Evolutionary conservation across 2,113 vertebrate genomes (phyloP).

Genomic region (Shinisaurus crocodilurus): DNA sequence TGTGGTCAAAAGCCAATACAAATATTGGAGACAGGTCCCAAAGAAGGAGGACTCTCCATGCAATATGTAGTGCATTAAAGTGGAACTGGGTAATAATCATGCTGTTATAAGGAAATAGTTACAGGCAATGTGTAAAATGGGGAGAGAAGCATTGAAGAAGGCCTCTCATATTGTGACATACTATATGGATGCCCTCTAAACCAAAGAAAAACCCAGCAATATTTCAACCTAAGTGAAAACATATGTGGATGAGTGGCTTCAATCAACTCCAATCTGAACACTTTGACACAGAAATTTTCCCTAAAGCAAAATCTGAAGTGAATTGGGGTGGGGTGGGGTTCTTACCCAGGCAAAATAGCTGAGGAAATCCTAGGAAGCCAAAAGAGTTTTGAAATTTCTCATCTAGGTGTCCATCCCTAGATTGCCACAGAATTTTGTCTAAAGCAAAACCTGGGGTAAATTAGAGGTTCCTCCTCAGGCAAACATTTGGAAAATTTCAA

Average conservation of each 20-base stretch:
- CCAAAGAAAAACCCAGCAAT: background rate
- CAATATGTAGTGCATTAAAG: too few species aligned
- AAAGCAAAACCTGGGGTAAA: background rate
- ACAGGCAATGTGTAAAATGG: too few species aligned
- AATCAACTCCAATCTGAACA: background rate
- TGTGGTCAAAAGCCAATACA: too few species aligned
- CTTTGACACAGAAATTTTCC: background rate
- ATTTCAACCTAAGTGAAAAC: too few species aligned
- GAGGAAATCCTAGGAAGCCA: background rate
- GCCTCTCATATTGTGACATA: background rate
- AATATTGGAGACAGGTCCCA: too few species aligned
- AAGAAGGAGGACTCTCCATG: too few species aligned
- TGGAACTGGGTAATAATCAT: too few species aligned
- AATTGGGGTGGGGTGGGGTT: too few species aligned
- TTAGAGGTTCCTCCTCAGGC: background rate
- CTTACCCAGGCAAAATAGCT: background rate
- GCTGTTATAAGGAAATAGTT: background rate
- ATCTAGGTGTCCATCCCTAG: background rate
- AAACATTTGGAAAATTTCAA: background rate
- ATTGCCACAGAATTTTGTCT: background rate
- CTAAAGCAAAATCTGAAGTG: background rate
- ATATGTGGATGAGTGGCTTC: background rate
- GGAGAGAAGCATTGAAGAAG: background rate
- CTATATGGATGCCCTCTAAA: background rate
- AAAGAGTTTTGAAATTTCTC: background rate